Conservation (phyloP, 2,113 vertebrate species). For the Bujurquina vittata region DNA sequence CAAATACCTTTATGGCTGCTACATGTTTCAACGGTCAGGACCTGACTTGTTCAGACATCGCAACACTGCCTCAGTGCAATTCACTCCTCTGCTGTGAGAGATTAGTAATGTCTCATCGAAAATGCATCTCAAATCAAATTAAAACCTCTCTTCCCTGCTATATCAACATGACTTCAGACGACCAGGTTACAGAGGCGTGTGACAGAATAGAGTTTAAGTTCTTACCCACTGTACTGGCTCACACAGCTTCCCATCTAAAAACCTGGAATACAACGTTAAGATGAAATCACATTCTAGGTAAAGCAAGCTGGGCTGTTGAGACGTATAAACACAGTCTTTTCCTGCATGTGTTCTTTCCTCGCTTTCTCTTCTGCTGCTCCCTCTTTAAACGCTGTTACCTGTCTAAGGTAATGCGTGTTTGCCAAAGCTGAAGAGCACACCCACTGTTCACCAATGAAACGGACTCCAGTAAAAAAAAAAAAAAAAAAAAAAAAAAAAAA, state of each 20-base stretch:
- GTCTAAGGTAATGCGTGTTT: constrained; percentile 79
- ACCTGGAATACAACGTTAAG: constrained; percentile 20
- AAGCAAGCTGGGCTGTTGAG: neutral
- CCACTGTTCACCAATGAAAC: constrained; percentile 66
- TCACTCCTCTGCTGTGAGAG: constrained; percentile 2
- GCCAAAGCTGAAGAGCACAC: constrained; percentile 57
- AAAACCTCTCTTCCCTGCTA: neutral
- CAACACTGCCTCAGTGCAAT: neutral
- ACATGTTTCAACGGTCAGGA: constrained; percentile 68
- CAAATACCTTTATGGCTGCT: constrained; percentile 66
- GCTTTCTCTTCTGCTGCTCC: constrained; percentile 17
- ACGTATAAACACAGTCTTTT: neutral
- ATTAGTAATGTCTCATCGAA: constrained; percentile 10
- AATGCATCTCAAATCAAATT: neutral
- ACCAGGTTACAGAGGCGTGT: constrained; percentile 7
- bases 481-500: neutral
- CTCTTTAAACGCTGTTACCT: constrained; percentile 72
- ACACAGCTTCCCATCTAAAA: constrained; percentile 92
- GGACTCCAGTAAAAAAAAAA: constrained; percentile 19
- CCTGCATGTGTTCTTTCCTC: neutral
- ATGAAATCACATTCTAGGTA: constrained; percentile 77
- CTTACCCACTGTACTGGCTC: constrained; percentile 93
- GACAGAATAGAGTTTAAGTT: neutral
- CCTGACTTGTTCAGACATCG: constrained; percentile 69
- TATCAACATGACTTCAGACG: constrained; percentile 22